Evolutionary conservation across 2,888 invertebrate species (phyloP).

Genomic region (Heliconius cydno): DNA sequence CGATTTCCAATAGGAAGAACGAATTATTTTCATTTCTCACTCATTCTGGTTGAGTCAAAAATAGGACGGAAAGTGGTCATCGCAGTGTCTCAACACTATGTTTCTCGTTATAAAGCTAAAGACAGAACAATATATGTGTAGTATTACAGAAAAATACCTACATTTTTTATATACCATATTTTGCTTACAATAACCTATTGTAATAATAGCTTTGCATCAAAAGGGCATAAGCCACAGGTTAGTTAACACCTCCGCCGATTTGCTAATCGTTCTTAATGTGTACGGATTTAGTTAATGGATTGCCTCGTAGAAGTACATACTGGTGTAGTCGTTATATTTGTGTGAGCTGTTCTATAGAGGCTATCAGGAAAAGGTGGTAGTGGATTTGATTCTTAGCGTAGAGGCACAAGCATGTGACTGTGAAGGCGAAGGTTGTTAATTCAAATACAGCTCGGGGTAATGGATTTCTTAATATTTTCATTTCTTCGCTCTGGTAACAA

Average conservation of each 20-base stretch:
- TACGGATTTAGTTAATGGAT: slow-evolving; percentile 42
- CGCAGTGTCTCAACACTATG: background rate
- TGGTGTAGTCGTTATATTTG: background rate
- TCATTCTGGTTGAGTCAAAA: no score
- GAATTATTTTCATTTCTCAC: no score
- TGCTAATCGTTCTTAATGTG: slow-evolving; percentile 43
- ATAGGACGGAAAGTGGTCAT: no score
- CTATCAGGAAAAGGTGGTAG: no score
- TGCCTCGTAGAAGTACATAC: slow-evolving; percentile 34
- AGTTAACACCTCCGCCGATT: slow-evolving; percentile 38
- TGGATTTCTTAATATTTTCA: background rate
- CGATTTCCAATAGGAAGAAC: no score
- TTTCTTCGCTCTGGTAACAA: background rate
- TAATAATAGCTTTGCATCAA: slow-evolving; percentile 26
- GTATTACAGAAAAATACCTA: background rate
- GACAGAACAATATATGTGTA: background rate
- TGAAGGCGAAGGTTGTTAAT: background rate
- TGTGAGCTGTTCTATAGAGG: background rate
- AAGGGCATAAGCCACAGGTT: slow-evolving; percentile 24
- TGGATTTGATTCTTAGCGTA: background rate
- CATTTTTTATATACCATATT: background rate
- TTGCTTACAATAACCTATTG: slow-evolving; percentile 44
- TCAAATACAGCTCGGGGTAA: background rate
- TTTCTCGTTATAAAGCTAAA: no score
- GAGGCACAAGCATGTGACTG: background rate